Evolutionary conservation across 2,113 vertebrate species (phyloP).

Genomic region (Caranx ignobilis): DNA sequence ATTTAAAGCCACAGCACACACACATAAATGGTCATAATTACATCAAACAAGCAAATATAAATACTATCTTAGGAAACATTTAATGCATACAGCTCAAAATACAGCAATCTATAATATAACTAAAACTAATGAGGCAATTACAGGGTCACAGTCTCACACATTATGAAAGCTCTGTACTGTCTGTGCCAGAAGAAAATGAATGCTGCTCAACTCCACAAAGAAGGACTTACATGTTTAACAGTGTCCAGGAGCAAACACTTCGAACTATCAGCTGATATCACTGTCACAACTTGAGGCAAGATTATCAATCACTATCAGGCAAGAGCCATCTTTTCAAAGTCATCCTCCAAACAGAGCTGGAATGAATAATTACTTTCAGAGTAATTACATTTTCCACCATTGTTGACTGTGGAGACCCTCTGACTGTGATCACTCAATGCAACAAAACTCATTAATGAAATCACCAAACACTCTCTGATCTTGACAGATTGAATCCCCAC

Average conservation of each 20-base stretch:
- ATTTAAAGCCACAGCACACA: too few relatives aligned
- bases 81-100: too few relatives aligned
- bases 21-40: too few relatives aligned
- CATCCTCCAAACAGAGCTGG: constrained; percentile 47
- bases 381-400: constrained; percentile 78
- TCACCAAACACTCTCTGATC: constrained; percentile 68
- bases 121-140: too few relatives aligned
- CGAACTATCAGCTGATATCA: not conserved
- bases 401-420: constrained; percentile 73
- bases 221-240: constrained; percentile 3
- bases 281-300: constrained; percentile 37
- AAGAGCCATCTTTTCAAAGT: constrained; percentile 47
- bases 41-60: too few relatives aligned
- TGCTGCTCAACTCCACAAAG: not conserved
- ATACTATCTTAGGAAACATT: too few relatives aligned
- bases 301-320: constrained; percentile 31
- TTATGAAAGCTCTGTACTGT: not conserved
- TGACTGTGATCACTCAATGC: constrained; percentile 73
- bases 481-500: constrained; percentile 61
- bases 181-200: constrained; percentile 7
- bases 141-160: not conserved
- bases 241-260: not conserved
- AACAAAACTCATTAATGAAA: constrained; percentile 79
- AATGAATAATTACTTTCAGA: constrained; percentile 75
- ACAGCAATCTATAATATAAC: too few relatives aligned